These are phyloP conservation scores for Gila robusta DNA, from an alignment of 2,797 vertebrate species.

Conservation along the genomic window DNA sequence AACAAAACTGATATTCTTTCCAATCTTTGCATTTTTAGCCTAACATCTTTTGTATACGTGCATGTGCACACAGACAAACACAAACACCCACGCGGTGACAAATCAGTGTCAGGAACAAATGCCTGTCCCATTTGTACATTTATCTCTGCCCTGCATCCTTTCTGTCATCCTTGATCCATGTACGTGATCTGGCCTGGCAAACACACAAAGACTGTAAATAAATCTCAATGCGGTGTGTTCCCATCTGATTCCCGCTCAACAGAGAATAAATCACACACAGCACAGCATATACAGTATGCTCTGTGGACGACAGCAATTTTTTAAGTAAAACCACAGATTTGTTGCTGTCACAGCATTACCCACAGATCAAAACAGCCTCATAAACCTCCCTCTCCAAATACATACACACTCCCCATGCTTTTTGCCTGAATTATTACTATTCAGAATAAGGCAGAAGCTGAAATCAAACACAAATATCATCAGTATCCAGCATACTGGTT, in stretches of 20 bases:
- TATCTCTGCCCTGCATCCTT: constrained; percentile 23
- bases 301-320: not conserved
- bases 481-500: not conserved
- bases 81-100: not conserved
- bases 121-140: constrained; percentile 15
- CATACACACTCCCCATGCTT: not conserved
- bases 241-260: constrained; percentile 45
- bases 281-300: not conserved
- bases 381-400: constrained; percentile 1
- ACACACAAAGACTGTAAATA: constrained; percentile 61
- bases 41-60: not conserved
- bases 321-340: constrained; percentile 12
- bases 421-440: not conserved
- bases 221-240: constrained; percentile 63
- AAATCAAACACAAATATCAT: not conserved
- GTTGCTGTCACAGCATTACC: not conserved
- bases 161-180: constrained; percentile 2
- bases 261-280: constrained; percentile 69
- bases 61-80: not conserved
- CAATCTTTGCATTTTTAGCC: not conserved
- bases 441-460: not conserved
- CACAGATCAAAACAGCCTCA: constrained; percentile 55
- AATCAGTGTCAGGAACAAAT: constrained; percentile 2
- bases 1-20: not conserved
- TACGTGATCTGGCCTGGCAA: constrained; percentile 35